These are phyloP conservation scores for Pseudois nayaur DNA, from an alignment of 2,113 vertebrate genomes.

Conservation along the genomic window DNA sequence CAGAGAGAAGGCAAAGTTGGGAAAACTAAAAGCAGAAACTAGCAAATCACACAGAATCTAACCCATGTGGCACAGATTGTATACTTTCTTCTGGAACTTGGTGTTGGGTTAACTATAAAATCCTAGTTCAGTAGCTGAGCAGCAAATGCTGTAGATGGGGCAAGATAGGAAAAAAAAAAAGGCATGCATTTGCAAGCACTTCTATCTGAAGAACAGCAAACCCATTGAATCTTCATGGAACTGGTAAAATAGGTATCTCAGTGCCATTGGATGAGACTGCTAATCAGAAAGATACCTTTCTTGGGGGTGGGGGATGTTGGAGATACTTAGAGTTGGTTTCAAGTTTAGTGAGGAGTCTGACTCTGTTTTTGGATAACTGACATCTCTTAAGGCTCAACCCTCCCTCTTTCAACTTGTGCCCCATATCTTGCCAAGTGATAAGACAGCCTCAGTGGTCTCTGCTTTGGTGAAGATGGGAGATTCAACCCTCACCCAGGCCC, in stretches of 20 bases:
- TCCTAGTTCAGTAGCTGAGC: neutral
- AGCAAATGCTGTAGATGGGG: neutral
- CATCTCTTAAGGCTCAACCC: neutral
- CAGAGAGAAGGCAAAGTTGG: neutral
- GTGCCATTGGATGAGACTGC: neutral
- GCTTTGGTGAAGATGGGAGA: neutral
- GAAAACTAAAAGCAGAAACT: neutral
- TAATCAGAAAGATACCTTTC: neutral
- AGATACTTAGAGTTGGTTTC: neutral
- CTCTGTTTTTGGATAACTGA: neutral
- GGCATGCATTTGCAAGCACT: neutral
- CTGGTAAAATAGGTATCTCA: neutral
- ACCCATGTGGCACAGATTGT: neutral
- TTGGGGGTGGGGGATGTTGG: fast-evolving
- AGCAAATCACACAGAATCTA: neutral
- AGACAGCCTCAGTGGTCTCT: neutral
- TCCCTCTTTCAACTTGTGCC: neutral
- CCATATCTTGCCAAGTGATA: neutral
- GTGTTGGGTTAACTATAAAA: neutral
- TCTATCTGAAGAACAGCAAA: neutral
- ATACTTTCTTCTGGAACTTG: neutral
- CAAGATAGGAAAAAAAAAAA: neutral
- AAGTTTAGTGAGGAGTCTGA: neutral
- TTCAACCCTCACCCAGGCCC: neutral
- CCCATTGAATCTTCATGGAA: neutral